phyloP scores from a whole-genome alignment of 92 coral and sea anemone species.

The Siderastrea radians region DNA sequence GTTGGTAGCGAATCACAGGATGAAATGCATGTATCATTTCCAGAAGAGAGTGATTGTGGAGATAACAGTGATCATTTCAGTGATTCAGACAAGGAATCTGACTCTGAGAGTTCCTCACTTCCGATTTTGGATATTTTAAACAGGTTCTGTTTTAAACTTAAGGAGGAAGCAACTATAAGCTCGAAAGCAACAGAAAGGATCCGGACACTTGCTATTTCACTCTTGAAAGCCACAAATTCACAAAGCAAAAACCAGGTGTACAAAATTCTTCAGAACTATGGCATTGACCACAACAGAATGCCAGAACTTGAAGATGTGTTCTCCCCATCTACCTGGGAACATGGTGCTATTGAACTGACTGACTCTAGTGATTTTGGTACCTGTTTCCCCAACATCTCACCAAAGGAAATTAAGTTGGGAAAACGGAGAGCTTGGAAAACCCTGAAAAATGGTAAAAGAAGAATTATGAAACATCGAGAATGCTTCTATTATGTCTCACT shows the following conservation, averaged over 20 bases:
- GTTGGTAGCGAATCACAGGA: neutral
- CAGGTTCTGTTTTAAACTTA: neutral
- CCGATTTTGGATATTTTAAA: neutral
- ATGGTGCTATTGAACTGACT: neutral
- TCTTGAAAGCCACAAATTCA: neutral
- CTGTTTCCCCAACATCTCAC: neutral
- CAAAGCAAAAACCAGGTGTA: neutral
- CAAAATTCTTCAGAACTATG: neutral
- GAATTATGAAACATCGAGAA: neutral
- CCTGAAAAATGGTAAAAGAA: neutral
- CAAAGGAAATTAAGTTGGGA: neutral
- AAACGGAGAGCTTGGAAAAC: neutral
- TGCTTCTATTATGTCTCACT: neutral
- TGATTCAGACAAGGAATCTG: neutral
- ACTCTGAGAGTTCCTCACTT: neutral
- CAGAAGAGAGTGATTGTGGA: neutral
- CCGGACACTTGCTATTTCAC: neutral
- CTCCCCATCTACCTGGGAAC: neutral
- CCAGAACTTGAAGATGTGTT: slow-evolving; percentile 3
- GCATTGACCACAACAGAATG: neutral
- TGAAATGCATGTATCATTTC: neutral
- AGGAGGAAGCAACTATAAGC: neutral
- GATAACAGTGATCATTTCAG: neutral
- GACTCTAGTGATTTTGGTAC: neutral
- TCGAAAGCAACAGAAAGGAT: neutral